Percentiles rank a stretch among this genome's conserved stretches.
Conservation (phyloP, 2,797 vertebrate genomes). For the Sebastes kiyomatsui region DNA sequence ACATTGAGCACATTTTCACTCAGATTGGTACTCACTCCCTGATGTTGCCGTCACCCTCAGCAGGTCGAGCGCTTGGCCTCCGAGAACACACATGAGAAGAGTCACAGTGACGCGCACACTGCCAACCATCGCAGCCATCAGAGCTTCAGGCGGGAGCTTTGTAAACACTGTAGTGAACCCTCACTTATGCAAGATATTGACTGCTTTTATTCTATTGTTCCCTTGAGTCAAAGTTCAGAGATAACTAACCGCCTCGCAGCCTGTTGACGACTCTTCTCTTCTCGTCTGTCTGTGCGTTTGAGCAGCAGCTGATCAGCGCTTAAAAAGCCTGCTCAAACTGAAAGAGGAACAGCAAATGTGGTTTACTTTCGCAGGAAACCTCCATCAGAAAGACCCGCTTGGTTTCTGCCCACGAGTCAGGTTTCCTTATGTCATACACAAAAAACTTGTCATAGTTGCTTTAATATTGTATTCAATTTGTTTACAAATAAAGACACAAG, state of each 20-base stretch:
- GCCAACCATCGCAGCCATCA: neutral
- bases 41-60: constrained; percentile 30
- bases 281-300: neutral
- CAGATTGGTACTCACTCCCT: constrained; percentile 51
- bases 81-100: constrained; percentile 43
- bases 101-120: neutral
- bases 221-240: constrained; percentile 44
- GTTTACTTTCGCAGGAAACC: neutral
- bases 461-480: neutral
- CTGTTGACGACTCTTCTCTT: neutral
- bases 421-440: constrained; percentile 33
- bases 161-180: neutral
- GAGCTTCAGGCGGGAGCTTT: neutral
- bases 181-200: neutral
- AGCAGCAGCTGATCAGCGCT: neutral
- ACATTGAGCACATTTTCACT: neutral
- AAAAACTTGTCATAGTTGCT: neutral
- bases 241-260: neutral
- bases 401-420: neutral
- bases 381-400: neutral
- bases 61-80: constrained; percentile 47
- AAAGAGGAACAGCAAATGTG: constrained; percentile 56
- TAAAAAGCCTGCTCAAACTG: constrained; percentile 11
- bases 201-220: neutral
- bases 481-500: neutral